Percentiles rank a stretch among this genome's conserved stretches.
phyloP scores from a whole-genome alignment of 1,140 invertebrate species.

The Helicorthomorpha holstii region DNA sequence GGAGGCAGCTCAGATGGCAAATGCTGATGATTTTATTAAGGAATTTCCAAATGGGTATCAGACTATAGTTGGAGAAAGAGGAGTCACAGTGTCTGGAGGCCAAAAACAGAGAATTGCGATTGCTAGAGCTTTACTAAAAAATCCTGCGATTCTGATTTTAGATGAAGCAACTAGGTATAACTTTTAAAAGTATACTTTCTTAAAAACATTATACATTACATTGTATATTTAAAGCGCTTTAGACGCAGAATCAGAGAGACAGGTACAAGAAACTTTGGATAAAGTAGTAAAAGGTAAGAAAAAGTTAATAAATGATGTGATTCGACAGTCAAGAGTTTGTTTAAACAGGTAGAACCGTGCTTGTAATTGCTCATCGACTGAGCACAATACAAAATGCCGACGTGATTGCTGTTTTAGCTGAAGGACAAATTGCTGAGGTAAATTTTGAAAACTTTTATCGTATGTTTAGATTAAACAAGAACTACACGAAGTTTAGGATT shows the following conservation, averaged over 20 bases:
- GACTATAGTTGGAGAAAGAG: slow-evolving; percentile 75
- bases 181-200: slow-evolving; percentile 2
- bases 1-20: slow-evolving; percentile 66
- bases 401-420: slow-evolving; percentile 64
- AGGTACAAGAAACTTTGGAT: slow-evolving; percentile 69
- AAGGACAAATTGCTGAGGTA: slow-evolving; percentile 65
- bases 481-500: neutral
- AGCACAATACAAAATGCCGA: slow-evolving; percentile 76
- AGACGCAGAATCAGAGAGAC: slow-evolving; percentile 71
- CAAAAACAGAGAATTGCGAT: slow-evolving; percentile 85
- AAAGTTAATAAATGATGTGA: neutral
- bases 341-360: slow-evolving; percentile 51
- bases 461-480: neutral
- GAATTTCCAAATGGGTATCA: slow-evolving; percentile 69
- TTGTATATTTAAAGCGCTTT: slow-evolving; percentile 46
- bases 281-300: slow-evolving; percentile 39
- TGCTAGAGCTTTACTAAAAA: slow-evolving; percentile 68
- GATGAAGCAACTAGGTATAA: slow-evolving; percentile 76
- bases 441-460: slow-evolving; percentile 11
- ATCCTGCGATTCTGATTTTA: slow-evolving; percentile 64
- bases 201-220: slow-evolving; percentile 5
- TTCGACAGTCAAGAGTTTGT: slow-evolving; percentile 2
- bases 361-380: slow-evolving; percentile 75
- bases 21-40: slow-evolving; percentile 75
- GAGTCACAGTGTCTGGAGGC: slow-evolving; percentile 72